These are phyloP conservation scores for Adelges cooleyi DNA, from an alignment of 1,140 invertebrate species.

Conservation along the genomic window DNA sequence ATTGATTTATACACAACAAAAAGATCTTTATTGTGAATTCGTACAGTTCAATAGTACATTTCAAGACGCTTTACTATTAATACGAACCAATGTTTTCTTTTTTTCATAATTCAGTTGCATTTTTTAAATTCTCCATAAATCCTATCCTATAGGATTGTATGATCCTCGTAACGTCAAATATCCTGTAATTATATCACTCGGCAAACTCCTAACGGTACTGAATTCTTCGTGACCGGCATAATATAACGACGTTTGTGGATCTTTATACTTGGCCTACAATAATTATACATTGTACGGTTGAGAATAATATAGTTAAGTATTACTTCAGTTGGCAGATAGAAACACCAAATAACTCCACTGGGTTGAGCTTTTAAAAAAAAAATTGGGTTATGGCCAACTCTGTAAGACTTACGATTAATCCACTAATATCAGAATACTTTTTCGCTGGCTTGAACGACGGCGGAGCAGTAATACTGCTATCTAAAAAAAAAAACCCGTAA, in stretches of 20 bases:
- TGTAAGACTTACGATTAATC: constrained; percentile 56
- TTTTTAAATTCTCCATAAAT: no score
- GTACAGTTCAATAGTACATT: not conserved
- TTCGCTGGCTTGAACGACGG: constrained; percentile 81
- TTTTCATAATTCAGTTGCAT: no score
- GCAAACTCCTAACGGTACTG: constrained; percentile 64
- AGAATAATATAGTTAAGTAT: no score
- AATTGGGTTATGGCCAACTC: constrained; percentile 17
- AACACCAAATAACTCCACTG: no score
- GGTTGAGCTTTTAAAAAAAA: not conserved
- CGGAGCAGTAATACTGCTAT: constrained; percentile 75
- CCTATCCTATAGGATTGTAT: constrained; percentile 64
- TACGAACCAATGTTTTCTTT: no score
- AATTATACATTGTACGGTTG: constrained; percentile 32
- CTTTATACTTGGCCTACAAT: constrained; percentile 68
- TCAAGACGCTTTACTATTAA: no score
- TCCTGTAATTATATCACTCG: constrained; percentile 80
- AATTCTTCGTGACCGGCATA: constrained; percentile 79
- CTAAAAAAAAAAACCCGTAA: constrained; percentile 41
- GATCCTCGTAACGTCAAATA: constrained; percentile 75
- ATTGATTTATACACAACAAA: not conserved
- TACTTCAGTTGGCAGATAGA: no score
- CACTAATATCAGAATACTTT: constrained; percentile 88
- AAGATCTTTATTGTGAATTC: constrained; percentile 4
- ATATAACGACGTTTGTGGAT: constrained; percentile 77